Evolutionary conservation across 2,113 vertebrate species (phyloP), one percentile per base, ranked within the genome.

Genomic region (Columba livia): DNA sequence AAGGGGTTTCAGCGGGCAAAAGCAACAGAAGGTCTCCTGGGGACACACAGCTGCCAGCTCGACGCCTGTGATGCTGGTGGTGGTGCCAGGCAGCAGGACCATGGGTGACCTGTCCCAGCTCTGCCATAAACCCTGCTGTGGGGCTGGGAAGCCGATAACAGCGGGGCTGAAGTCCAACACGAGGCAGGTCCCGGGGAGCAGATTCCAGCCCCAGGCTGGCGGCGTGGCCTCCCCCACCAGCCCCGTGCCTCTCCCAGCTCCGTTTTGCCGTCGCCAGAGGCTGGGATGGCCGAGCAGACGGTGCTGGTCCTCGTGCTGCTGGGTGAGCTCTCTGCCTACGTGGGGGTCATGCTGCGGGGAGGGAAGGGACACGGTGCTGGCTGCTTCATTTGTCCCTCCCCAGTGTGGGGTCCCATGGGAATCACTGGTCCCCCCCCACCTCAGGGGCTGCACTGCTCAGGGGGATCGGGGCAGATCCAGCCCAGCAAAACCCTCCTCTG

Each of bases 121-220:
- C 4, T 0, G 64, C 78, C 66, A 69, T 90, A 85, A 93, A 86
- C 67, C 24, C 20, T 2, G 1, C 74, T 34, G 50, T 17, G 11
- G 15, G 36, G 5, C 61, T 9, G 53, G 50, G 12, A 47, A 20
- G 10, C 51, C 1, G 93, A 91, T 92, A 96, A 96, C 87, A 2
- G 36, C 1, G 48, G 60, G 97, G 82, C 84, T 94, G 91, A 97
- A 97, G 97, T 97, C 96, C 97, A 97, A 5, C 2, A 0, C 2
- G 1, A 9, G 28, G 50, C 62, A 14, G 56, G 26, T 71, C 74
- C 31, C 2, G 2, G 15, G 65, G 75, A 38, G 62, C 69, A 67
- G 80, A 93, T 87, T 95, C 82, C 93, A 93, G 64, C 75, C n/a
- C 10, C 5, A 10, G 13, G 54, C 62, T 90, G 31, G 0, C n/a